Evolutionary conservation across 2,113 vertebrate species (phyloP).

Genomic region (Thamnaconus septentrionalis): DNA sequence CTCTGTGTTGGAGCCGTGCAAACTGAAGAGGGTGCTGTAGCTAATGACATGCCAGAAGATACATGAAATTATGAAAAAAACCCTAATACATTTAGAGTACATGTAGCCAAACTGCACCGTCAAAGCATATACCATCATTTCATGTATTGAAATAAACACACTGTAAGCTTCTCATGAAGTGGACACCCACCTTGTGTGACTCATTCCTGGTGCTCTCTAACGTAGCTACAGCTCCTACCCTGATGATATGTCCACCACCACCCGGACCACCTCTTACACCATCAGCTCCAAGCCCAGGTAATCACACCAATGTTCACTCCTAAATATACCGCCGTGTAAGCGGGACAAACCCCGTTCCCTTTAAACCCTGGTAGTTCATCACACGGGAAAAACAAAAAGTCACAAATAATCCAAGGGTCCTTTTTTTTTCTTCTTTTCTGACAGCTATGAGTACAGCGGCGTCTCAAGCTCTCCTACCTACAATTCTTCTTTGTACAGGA

Average conservation of each 20-base stretch:
- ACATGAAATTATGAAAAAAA: too few species aligned
- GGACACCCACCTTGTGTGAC: neutral
- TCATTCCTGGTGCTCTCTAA: too few species aligned
- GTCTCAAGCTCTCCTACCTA: slow-evolving; percentile 60
- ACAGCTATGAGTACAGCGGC: slow-evolving; percentile 62
- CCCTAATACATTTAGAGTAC: too few species aligned
- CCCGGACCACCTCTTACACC: slow-evolving; percentile 44
- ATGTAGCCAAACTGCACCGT: too few species aligned
- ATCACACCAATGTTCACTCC: neutral
- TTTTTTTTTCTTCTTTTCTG: slow-evolving; percentile 35
- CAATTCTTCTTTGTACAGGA: slow-evolving; percentile 52
- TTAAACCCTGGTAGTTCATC: too few species aligned
- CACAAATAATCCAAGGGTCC: neutral
- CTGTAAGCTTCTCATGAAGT: neutral
- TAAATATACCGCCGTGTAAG: too few species aligned
- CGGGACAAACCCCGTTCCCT: too few species aligned
- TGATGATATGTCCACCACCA: slow-evolving; percentile 36
- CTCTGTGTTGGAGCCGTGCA: too few species aligned
- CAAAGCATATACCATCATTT: too few species aligned
- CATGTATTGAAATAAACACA: too few species aligned
- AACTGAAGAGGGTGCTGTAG: too few species aligned
- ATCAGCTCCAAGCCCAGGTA: slow-evolving; percentile 47
- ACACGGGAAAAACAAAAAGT: neutral
- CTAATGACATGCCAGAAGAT: too few species aligned
- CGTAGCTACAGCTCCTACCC: slow-evolving; percentile 57